Evolutionary conservation across 2,888 invertebrate genomes (phyloP).

Genomic region (Sesia apiformis): DNA sequence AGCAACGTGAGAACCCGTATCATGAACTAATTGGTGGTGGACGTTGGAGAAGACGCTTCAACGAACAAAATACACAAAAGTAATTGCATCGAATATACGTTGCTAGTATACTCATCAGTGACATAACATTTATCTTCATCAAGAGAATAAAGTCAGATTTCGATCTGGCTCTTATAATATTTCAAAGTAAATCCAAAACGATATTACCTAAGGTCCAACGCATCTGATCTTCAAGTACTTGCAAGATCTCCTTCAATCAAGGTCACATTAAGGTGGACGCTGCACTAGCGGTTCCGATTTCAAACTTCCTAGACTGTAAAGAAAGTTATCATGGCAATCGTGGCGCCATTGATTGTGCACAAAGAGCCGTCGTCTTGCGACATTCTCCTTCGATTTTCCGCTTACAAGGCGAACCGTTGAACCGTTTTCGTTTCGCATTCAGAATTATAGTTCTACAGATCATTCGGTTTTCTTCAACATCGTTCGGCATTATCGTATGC

Average conservation of each 20-base stretch:
- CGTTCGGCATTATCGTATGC: slow-evolving; percentile 30
- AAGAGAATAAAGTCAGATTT: too few relatives aligned
- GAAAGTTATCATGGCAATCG: slow-evolving; percentile 66
- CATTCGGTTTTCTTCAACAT: slow-evolving; percentile 35
- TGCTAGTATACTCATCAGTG: too few relatives aligned
- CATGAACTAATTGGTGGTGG: too few relatives aligned
- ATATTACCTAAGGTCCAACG: neutral
- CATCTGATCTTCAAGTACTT: neutral
- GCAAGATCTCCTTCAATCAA: neutral
- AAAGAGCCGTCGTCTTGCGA: slow-evolving; percentile 62
- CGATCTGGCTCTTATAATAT: too few relatives aligned
- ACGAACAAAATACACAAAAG: too few relatives aligned
- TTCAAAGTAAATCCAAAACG: too few relatives aligned
- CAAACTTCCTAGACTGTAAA: slow-evolving; percentile 50
- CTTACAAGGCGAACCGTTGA: slow-evolving; percentile 48
- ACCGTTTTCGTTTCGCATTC: slow-evolving; percentile 62
- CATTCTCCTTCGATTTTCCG: slow-evolving; percentile 64
- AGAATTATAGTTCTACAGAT: slow-evolving; percentile 49
- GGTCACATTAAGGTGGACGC: slow-evolving; percentile 27
- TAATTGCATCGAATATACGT: too few relatives aligned
- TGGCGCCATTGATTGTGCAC: slow-evolving; percentile 66
- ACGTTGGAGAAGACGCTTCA: too few relatives aligned
- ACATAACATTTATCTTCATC: too few relatives aligned
- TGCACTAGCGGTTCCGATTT: slow-evolving; percentile 38
- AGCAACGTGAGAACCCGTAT: too few relatives aligned